Evolutionary conservation across 2,888 invertebrate genomes (phyloP).

Genomic region (Athetis lepigone): DNA sequence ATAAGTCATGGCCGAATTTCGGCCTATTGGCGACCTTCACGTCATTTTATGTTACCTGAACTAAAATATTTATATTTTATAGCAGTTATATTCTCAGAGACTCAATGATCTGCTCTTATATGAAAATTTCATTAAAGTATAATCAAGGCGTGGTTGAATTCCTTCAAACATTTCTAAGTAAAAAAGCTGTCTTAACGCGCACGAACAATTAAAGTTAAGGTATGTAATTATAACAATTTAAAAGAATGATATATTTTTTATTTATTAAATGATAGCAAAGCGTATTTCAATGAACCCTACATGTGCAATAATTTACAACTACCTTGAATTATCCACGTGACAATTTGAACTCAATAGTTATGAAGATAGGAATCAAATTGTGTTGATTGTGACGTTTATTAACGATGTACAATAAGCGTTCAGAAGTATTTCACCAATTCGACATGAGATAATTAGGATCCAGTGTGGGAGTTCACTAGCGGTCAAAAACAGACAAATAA

Average conservation of each 20-base stretch:
- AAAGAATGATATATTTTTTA: constrained; percentile 63
- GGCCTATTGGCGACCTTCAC: too few species aligned
- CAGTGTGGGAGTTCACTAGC: constrained; percentile 43
- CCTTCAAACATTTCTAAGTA: constrained; percentile 21
- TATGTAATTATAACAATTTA: constrained; percentile 63
- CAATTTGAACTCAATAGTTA: constrained; percentile 28
- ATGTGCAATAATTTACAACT: constrained; percentile 44
- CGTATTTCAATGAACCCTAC: constrained; percentile 44
- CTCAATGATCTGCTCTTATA: constrained; percentile 21
- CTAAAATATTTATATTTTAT: too few species aligned
- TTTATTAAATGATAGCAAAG: constrained; percentile 46
- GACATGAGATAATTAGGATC: constrained; percentile 57
- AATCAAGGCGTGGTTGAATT: constrained; percentile 41
- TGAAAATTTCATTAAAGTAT: constrained; percentile 24
- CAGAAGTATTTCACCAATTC: constrained; percentile 57
- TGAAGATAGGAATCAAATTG: constrained; percentile 17
- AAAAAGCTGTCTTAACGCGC: constrained; percentile 35
- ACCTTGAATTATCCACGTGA: not conserved
- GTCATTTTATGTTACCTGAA: too few species aligned
- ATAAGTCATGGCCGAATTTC: too few species aligned
- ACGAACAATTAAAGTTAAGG: constrained; percentile 52
- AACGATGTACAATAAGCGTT: constrained; percentile 49
- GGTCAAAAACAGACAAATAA: constrained; percentile 36
- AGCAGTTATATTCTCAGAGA: constrained; percentile 2
- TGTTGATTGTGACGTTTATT: constrained; percentile 30